A percentile compares a stretch with the other conserved stretches of the same genome.
Conservation (phyloP, 1,140 invertebrate genomes). For the Drosophila subpulchrella region DNA sequence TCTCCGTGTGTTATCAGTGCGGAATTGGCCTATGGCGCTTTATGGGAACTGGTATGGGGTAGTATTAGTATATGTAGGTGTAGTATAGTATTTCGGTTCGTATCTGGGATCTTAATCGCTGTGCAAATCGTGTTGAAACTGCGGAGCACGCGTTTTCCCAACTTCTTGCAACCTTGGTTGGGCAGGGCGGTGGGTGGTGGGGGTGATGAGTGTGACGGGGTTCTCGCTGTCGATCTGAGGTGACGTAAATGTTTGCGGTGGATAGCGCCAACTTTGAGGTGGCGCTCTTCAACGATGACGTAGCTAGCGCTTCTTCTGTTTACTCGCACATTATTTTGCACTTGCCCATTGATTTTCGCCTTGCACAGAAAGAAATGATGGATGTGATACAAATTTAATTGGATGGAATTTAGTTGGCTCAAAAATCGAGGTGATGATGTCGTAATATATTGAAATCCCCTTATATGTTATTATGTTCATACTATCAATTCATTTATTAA, state of each 20-base stretch:
- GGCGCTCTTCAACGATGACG: slow-evolving; percentile 51
- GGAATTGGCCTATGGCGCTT: slow-evolving; percentile 55
- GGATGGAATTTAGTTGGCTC: no score
- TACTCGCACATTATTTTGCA: slow-evolving; percentile 60
- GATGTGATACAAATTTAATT: neutral
- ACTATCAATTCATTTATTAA: no score
- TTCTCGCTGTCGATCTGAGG: slow-evolving; percentile 36
- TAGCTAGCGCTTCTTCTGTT: slow-evolving; percentile 66
- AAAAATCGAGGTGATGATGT: no score
- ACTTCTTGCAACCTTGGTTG: slow-evolving; percentile 14
- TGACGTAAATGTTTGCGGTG: slow-evolving; percentile 39
- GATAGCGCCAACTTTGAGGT: slow-evolving; percentile 19
- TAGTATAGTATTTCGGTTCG: slow-evolving; percentile 23
- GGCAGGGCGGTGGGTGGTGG: neutral
- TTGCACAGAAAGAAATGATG: slow-evolving; percentile 9
- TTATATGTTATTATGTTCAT: no score
- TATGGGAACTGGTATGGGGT: slow-evolving; percentile 4
- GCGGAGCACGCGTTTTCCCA: slow-evolving; percentile 20
- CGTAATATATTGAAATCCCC: no score
- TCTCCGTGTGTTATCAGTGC: slow-evolving; percentile 41
- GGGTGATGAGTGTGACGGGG: neutral
- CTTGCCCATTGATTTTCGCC: slow-evolving; percentile 71
- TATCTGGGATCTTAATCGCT: slow-evolving; percentile 28
- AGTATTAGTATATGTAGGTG: slow-evolving; percentile 6
- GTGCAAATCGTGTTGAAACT: slow-evolving; percentile 21